phyloP scores from a whole-genome alignment of 2,888 invertebrate genomes.

The Apoderus coryli region DNA sequence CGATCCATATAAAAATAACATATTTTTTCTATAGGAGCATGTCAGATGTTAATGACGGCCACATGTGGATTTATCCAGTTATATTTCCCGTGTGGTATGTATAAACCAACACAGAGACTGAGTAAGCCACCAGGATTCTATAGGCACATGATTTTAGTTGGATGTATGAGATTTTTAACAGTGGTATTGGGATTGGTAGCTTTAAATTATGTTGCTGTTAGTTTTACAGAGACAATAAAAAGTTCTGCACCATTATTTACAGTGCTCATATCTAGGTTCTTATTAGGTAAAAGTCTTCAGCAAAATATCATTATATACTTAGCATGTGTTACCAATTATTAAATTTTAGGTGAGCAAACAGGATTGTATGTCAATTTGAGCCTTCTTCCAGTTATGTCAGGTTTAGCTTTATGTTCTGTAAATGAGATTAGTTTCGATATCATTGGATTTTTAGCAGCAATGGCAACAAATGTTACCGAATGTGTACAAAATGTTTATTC shows the following conservation, averaged over 20 bases:
- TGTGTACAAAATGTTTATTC: constrained; percentile 69
- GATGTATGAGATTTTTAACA: constrained; percentile 51
- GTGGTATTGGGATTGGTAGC: constrained; percentile 60
- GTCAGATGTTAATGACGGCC: constrained; percentile 62
- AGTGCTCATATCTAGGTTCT: constrained; percentile 52
- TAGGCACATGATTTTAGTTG: constrained; percentile 57
- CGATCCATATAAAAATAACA: background rate
- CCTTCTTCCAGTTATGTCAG: constrained; percentile 62
- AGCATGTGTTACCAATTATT: constrained; percentile 2
- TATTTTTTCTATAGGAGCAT: constrained; percentile 47
- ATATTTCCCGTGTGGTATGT: constrained; percentile 60
- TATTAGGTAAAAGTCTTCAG: constrained; percentile 35
- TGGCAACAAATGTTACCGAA: constrained; percentile 66
- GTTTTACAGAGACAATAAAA: constrained; percentile 70
- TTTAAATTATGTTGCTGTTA: constrained; percentile 63
- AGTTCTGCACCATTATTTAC: constrained; percentile 69
- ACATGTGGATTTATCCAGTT: constrained; percentile 60
- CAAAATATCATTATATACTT: constrained; percentile 7
- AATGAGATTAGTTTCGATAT: constrained; percentile 63
- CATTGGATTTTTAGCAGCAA: constrained; percentile 55
- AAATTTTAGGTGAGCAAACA: constrained; percentile 43
- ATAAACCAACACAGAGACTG: constrained; percentile 41
- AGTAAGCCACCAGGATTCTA: constrained; percentile 53
- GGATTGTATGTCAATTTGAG: constrained; percentile 54
- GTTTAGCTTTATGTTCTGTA: constrained; percentile 59